phyloP scores from a whole-genome alignment of 1,140 invertebrate species.

The Drosophila ambigua region DNA sequence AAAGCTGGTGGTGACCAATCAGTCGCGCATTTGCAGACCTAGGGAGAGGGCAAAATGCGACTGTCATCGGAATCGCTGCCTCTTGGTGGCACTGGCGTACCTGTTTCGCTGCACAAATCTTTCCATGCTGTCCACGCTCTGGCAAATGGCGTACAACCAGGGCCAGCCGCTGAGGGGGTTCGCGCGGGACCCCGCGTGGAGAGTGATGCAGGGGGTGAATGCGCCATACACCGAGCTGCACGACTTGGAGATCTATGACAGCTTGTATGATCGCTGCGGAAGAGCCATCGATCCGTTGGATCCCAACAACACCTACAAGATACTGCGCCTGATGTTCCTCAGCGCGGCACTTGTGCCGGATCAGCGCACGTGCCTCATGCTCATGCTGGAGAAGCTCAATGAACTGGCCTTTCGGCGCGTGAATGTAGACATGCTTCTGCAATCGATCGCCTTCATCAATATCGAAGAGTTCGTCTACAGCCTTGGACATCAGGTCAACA shows the following conservation, averaged over 20 bases:
- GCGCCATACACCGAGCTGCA: conserved; percentile 54
- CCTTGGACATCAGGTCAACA: too few species aligned
- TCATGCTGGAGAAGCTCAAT: too few species aligned
- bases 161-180: conserved; percentile 20
- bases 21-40: too few species aligned
- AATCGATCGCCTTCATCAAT: too few species aligned
- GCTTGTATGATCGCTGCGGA: conserved; percentile 64
- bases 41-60: too few species aligned
- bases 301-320: conserved; percentile 28
- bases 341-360: neutral
- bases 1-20: too few species aligned
- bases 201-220: conserved; percentile 40
- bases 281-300: conserved; percentile 49
- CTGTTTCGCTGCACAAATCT: conserved; percentile 36
- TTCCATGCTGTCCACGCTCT: conserved; percentile 42
- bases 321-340: conserved; percentile 56
- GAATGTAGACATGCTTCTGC: too few species aligned
- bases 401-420: too few species aligned
- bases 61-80: neutral
- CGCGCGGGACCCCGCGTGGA: conserved; percentile 5
- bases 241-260: conserved; percentile 67
- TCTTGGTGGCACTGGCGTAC: conserved; percentile 51
- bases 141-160: conserved; percentile 35
- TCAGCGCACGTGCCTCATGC: neutral
- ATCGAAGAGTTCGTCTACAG: too few species aligned